Base-by-base conservation (phyloP, 2,797 vertebrate genomes). In the Neoniphon sammara region DNA sequence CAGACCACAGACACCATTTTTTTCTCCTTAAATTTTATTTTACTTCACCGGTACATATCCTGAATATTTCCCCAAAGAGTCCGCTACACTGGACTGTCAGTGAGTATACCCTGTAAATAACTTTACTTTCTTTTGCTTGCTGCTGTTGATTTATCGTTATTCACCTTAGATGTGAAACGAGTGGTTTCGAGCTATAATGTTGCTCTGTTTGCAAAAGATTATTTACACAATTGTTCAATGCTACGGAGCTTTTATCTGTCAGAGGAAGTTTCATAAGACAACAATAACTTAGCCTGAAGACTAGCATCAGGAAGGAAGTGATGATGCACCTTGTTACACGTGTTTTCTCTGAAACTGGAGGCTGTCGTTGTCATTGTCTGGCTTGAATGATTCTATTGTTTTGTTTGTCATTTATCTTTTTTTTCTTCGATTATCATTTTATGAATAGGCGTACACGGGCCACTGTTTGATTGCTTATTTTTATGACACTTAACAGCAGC, bases 11-110 rank as follows among this genome's bases (percentile, higher is more conserved):
- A 39, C 12, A 12, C 46, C 52, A 59, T 30, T 6, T 42, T 4
- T 21, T 47, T 11, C 4, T 8, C 36, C 7, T 18, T 30, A 42
- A 47, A 27, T 55, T 11, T 10, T 66, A 7, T 46, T 14, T 65
- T 34, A 30, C 25, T 27, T 21, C 52, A 52, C 68, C 23, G 82
- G 88, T 91, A 81, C 25, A 84, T 85, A 58, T 7, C 42, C 21
- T 8, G 0, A 11, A 8, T 52, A 60, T 14, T 47, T 4, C 36
- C 14, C 12, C 30, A 0, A 5, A 3, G 53, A 21, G 31, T 3
- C 31, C 4, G 14, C 31, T 25, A 5, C 31, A 8, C 2, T 34
- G 31, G 31, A 42, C 4, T 42, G 39, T 44, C 42, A 44, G 44
- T 17, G 36, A 11, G 44, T 46, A 7, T 2, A 34, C 14, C 5